Evolutionary conservation across 1,140 invertebrate species (phyloP), one percentile per base, ranked within the genome.

Genomic region (Platyscapa corneri): DNA sequence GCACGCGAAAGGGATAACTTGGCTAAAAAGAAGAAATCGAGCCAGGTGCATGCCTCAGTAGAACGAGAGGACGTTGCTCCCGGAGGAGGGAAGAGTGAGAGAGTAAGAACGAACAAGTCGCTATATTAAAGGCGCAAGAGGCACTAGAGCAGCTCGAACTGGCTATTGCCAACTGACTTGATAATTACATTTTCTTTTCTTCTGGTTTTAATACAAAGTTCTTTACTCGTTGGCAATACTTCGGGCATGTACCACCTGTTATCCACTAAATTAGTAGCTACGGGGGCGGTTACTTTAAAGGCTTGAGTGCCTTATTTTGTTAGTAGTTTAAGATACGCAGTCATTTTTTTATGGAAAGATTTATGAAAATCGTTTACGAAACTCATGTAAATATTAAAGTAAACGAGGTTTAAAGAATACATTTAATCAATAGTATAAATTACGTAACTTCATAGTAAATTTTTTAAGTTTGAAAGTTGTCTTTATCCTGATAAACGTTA

Each of bases 1-100:
- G 85, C 83, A 87, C 89, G 87, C 87, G 86, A 88, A 80, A 86
- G 79, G 86, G 87, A 88, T 89, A 88, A 88, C 86, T 78, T 74
- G 81, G 34, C 60, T 83, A 88, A 87, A 87, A 83, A 88, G 87
- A 89, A 88, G 87, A 88, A 88, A 89, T 88, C 87, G 84, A 89
- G 83, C 67, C 65, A 75, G 86, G 87, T 87, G 87, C 88, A 88
- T 88, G 87, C 86, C 86, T 88, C 77, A 87, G 83, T 86, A 64
- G 86, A 87, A 49, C 82, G 32, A 84, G 84, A 84, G 89, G 88
- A 84, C 88, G 77, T 89, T 89, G 89, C 87, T 87, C 88, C 77
- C 86, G 53, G 84, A 87, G 83, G 49, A 83, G 70, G 78, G 30
- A 84, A 82, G 34, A 75, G 65, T 42, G n/a, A 74, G 67, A n/a